Evolutionary conservation across 2,113 vertebrate genomes (phyloP), one percentile per base, ranked within the genome.

Genomic region (Canis aureus): DNA sequence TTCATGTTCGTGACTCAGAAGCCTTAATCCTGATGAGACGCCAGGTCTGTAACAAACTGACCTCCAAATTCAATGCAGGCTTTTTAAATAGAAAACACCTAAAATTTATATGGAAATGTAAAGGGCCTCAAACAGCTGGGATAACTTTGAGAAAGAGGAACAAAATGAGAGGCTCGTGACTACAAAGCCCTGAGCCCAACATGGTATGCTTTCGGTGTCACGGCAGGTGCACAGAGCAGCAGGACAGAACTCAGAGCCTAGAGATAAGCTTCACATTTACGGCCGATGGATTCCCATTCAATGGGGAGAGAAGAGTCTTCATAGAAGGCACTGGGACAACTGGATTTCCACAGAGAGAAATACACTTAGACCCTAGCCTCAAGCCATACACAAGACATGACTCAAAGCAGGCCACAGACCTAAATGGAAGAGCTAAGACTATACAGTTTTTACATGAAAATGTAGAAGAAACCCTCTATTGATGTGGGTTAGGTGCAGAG

Each of bases 171-270:
- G 23, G n/a, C 27, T 55, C 23, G 43, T 43, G 43, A 43, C 43
- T 43, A 43, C 43, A 43, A 43, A 43, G 43, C 43, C 43, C 43
- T 43, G 43, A 43, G 43, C 43, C 43, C 43, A 43, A 43, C 43
- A 43, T 43, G 43, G 43, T 43, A 43, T 43, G 43, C 25, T 11
- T 64, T 64, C 0, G 62, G 3, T 2, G 13, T 15, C 35, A 29
- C 0, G 3, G 32, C 5, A 15, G 25, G 8, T 51, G 11, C 4
- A 5, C 1, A 0, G 51, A 16, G 19, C 43, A 35, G 53, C 0
- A 43, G 25, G 53, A 51, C 13, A n/a, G 76, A 43, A 76, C 10
- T 25, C 8, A 64, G 20, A 22, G 66, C 38, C 23, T 27, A 60
- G 66, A 67, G 60, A 76, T 0, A 59, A 76, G 32, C 29, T 29